A percentile compares a stretch with the other conserved stretches of the same genome.
Conservation (phyloP, 2,888 invertebrate species). For the Fissipunctia ypsillon region DNA sequence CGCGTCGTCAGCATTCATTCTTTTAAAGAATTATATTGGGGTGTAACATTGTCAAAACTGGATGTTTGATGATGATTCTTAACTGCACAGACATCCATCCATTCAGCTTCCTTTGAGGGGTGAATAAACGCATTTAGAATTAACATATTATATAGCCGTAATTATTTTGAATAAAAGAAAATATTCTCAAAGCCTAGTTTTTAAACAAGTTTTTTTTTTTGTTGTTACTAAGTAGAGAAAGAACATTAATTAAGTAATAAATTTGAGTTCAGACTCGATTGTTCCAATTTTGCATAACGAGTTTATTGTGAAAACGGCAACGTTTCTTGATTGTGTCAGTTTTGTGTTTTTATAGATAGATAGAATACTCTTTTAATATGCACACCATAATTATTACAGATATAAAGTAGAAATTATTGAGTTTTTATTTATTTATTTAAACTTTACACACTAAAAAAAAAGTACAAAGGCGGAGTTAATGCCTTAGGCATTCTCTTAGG, state of each 20-base stretch:
- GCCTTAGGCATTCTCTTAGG: too few species aligned
- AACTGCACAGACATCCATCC: background rate
- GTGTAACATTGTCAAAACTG: background rate
- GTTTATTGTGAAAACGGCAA: background rate
- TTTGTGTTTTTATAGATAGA: too few species aligned
- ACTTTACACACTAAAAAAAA: too few species aligned
- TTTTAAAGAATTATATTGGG: background rate
- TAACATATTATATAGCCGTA: background rate
- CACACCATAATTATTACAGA: too few species aligned
- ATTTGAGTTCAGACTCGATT: conserved; percentile 15
- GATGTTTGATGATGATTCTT: background rate
- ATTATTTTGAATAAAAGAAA: conserved; percentile 8
- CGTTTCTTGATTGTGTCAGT: background rate
- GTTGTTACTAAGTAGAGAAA: conserved; percentile 16
- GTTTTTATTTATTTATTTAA: too few species aligned
- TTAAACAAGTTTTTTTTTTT: conserved; percentile 30
- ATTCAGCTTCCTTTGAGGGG: background rate
- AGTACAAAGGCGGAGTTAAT: too few species aligned
- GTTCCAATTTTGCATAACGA: conserved; percentile 42
- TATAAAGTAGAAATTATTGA: too few species aligned
- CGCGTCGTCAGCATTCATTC: background rate
- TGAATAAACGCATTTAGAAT: conserved; percentile 21
- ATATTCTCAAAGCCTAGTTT: conserved; percentile 5
- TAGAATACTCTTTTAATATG: too few species aligned
- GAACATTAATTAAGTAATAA: conserved; percentile 20